Conservation (phyloP, 2,797 vertebrate genomes). For the Ctenopoma kingsleyae region DNA sequence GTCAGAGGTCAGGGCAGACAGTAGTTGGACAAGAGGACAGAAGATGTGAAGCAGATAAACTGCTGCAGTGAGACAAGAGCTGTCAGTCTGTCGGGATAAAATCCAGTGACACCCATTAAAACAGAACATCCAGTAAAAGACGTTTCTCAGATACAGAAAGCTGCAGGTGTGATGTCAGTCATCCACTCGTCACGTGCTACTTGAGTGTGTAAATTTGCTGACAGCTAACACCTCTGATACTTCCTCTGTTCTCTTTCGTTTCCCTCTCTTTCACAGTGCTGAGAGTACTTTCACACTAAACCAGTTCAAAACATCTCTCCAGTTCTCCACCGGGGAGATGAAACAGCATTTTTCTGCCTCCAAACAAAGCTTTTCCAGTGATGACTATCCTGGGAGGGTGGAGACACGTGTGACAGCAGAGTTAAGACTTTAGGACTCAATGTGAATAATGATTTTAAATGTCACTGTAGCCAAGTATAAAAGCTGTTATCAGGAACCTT, state of each 20-base stretch:
- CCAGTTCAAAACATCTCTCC: background rate
- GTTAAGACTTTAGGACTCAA: too few species aligned
- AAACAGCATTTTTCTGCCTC: too few species aligned
- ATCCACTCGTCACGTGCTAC: slow-evolving; percentile 5
- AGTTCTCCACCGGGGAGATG: too few species aligned
- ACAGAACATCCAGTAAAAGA: background rate
- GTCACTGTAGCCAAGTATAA: too few species aligned
- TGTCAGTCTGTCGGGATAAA: background rate
- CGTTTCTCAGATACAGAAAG: background rate
- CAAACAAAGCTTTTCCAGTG: too few species aligned
- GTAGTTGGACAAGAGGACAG: slow-evolving; percentile 13
- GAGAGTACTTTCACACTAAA: background rate
- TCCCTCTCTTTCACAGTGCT: slow-evolving; percentile 10
- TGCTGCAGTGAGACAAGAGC: background rate
- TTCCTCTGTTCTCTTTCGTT: slow-evolving; percentile 56
- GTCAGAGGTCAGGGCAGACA: slow-evolving; percentile 29
- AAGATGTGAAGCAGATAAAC: slow-evolving; percentile 32
- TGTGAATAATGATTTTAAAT: too few species aligned
- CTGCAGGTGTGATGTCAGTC: background rate
- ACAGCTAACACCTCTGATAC: background rate
- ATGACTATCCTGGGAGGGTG: too few species aligned
- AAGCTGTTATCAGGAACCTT: too few species aligned
- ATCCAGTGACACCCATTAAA: background rate
- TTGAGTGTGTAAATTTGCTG: slow-evolving; percentile 15
- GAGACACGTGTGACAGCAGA: too few species aligned